Conservation (phyloP, 2,797 vertebrate species). For the Limnodromus scolopaceus region DNA sequence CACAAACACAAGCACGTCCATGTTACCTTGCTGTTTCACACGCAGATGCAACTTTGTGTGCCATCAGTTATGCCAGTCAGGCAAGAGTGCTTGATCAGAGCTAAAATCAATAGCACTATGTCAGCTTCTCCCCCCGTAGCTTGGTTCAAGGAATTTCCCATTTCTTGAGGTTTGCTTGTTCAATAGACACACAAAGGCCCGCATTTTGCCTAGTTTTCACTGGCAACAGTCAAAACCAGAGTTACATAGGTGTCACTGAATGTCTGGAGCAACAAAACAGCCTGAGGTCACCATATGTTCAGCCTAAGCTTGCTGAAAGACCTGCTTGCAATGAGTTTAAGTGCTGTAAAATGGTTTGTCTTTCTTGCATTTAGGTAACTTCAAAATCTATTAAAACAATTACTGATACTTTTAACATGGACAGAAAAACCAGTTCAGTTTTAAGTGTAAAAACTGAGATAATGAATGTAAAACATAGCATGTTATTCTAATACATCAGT, state of each 20-base stretch:
- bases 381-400: background rate
- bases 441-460: background rate
- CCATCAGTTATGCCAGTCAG: background rate
- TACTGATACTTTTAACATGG: background rate
- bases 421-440: background rate
- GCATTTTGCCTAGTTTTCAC: background rate
- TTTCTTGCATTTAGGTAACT: background rate
- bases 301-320: background rate
- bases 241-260: background rate
- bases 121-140: background rate
- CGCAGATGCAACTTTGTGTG: background rate
- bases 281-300: background rate
- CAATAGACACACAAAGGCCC: background rate
- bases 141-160: background rate
- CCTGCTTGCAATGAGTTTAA: background rate
- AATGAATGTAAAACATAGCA: background rate
- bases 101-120: background rate
- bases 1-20: rapidly evolving
- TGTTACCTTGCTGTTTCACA: background rate
- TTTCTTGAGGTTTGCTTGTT: background rate
- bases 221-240: background rate
- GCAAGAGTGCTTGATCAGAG: background rate
- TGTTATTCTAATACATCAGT: background rate
- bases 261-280: background rate
- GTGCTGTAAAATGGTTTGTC: background rate